Conservation (phyloP, 92 coral and sea anemone genomes). For the Umimayanthus chanpuru region DNA sequence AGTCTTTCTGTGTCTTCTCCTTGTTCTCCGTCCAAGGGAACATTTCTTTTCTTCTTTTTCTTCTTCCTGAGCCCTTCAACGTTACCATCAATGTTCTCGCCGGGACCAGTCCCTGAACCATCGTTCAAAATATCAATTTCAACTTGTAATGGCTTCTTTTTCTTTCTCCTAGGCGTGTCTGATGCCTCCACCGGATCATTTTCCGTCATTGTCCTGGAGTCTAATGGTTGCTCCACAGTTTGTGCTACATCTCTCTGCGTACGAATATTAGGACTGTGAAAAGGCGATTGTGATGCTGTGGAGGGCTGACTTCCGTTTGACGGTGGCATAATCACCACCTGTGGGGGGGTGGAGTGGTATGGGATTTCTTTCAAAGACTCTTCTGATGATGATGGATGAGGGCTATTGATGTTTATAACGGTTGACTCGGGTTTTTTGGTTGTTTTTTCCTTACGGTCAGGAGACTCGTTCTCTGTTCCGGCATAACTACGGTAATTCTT, state of each 20-base stretch:
- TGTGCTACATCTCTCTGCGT: not conserved
- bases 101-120: constrained; percentile 2
- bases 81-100: not conserved
- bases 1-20: constrained; percentile 23
- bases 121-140: constrained; percentile 17
- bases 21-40: constrained; percentile 26
- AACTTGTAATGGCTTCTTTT: constrained; percentile 20
- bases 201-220: not conserved
- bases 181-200: not conserved
- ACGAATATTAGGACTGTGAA: not conserved
- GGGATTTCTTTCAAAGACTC: constrained; percentile 46
- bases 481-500: constrained; percentile 38
- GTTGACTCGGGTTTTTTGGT: not conserved
- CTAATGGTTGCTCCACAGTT: not conserved
- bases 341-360: not conserved
- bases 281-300: not conserved
- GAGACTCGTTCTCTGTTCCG: constrained; percentile 20
- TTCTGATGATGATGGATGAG: constrained; percentile 33
- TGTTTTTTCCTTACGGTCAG: not conserved
- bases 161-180: not conserved
- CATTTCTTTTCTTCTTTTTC: constrained; percentile 33
- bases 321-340: not conserved
- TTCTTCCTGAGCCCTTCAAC: constrained; percentile 8
- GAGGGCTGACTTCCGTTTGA: constrained; percentile 2
- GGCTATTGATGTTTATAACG: constrained; percentile 18